Evolutionary conservation across 1,140 invertebrate genomes (phyloP).

Genomic region (Acromyrmex charruanus): DNA sequence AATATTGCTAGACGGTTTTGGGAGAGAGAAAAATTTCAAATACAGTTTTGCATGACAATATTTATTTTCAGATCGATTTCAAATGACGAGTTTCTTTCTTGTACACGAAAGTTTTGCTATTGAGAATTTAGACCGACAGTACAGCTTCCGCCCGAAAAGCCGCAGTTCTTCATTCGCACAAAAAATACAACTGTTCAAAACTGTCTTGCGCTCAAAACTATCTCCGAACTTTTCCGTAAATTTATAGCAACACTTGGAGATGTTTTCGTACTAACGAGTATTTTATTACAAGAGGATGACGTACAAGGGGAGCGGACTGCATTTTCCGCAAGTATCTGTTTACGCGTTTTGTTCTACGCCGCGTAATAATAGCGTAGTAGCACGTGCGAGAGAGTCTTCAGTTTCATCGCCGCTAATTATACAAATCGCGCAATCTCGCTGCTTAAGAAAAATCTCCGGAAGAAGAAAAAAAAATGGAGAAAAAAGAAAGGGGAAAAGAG

Average conservation of each 20-base stretch:
- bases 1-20: background rate
- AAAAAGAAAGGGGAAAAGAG: background rate
- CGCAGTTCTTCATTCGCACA: constrained; percentile 15
- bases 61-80: constrained; percentile 7
- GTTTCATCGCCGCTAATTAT: constrained; percentile 48
- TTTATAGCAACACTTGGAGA: constrained; percentile 24
- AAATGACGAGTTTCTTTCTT: background rate
- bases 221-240: background rate
- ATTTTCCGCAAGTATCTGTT: constrained; percentile 1
- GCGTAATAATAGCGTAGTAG: background rate
- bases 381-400: background rate
- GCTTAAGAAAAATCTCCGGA: constrained; percentile 20
- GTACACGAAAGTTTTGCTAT: background rate
- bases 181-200: constrained; percentile 34
- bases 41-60: background rate
- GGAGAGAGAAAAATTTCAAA: background rate
- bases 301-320: no score
- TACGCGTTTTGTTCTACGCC: background rate
- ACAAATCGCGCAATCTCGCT: constrained; percentile 34
- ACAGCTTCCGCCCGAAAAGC: background rate
- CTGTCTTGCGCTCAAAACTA: background rate
- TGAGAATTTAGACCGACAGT: background rate
- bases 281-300: background rate
- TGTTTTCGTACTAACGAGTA: constrained; percentile 9
- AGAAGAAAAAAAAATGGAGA: no score